Evolutionary conservation across 2,888 invertebrate species (phyloP), one percentile per base, ranked within the genome.

Genomic region (Zhengitettix transpicula): DNA sequence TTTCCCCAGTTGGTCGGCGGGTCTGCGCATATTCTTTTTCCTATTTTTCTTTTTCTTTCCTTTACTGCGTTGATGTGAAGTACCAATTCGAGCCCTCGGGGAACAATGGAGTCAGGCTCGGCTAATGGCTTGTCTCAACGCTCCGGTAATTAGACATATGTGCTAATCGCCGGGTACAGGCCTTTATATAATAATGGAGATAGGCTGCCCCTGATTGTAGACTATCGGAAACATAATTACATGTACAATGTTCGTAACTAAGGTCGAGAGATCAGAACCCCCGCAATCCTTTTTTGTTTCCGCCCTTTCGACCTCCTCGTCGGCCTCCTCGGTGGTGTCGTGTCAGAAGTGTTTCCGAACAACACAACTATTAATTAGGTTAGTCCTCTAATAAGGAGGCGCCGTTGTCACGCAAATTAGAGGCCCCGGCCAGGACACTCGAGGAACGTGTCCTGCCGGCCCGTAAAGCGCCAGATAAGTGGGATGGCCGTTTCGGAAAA

Each of bases 81-180:
- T 28, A 28, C 28, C 28, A 28, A 28, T 28, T 28, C 28, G 28
- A 28, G 28, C 28, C 28, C 28, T 28, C 47, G 47, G 47, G 14
- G 47, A 47, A 47, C 47, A 47, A 47, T 47, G 47, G 47, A 28
- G 47, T n/a, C 47, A n/a, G 14, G 14, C 12, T 47, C n/a, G 47
- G 47, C 47, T 47, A 47, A 47, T 47, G 47, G 47, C 47, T 47
- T 47, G 47, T 47, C 47, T 47, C 47, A 47, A n/a, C 47, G 47
- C 47, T 47, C 47, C 47, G 47, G 52, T 59, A 59, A 59, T 59
- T 59, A 59, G 52, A 15, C 56, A 16, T 56, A 59, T 59, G 59
- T 56, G 56, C 59, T 59, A 59, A 59, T 59, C 59, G 56, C 41
- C 54, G 52, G 56, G 56, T 56, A 52, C 56, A 28, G 52, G 47